These are phyloP conservation scores for Tachuris rubrigastra DNA, from an alignment of 2,113 vertebrate species.

Conservation along the genomic window DNA sequence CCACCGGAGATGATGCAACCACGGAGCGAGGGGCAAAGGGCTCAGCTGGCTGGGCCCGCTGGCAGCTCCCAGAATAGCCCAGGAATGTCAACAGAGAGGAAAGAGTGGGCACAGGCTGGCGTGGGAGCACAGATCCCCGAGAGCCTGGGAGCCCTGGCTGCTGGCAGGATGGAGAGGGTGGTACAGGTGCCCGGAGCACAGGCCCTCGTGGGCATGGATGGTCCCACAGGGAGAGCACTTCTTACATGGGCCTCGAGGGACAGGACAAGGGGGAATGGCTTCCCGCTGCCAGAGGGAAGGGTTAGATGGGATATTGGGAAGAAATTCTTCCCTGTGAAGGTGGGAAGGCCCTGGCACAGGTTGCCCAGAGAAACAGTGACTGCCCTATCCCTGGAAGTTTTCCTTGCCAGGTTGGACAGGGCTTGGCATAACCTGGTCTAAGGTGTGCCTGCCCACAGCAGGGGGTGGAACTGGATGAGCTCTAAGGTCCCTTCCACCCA, in stretches of 20 bases:
- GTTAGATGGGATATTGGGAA: neutral
- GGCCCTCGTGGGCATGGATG: fast-evolving
- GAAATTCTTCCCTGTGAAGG: neutral
- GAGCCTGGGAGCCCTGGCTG: neutral
- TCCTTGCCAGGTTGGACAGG: neutral
- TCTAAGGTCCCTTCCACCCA: neutral
- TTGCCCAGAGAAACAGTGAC: neutral
- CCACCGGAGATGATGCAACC: conserved; percentile 56
- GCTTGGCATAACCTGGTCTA: neutral
- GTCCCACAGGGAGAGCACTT: neutral
- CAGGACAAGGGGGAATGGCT: fast-evolving
- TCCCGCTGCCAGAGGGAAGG: neutral
- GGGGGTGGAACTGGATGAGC: neutral
- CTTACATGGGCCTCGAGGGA: neutral
- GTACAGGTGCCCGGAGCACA: neutral
- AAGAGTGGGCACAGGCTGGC: neutral
- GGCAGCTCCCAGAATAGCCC: conserved; percentile 70
- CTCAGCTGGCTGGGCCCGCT: conserved; percentile 20
- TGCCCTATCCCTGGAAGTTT: neutral
- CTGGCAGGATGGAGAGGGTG: neutral
- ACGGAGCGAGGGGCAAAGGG: neutral
- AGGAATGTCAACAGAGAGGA: conserved; percentile 61
- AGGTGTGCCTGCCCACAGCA: neutral
- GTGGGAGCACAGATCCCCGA: neutral
- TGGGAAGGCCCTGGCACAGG: neutral